Conservation (phyloP, 1,140 invertebrate species). For the Sesamia nonagrioides region DNA sequence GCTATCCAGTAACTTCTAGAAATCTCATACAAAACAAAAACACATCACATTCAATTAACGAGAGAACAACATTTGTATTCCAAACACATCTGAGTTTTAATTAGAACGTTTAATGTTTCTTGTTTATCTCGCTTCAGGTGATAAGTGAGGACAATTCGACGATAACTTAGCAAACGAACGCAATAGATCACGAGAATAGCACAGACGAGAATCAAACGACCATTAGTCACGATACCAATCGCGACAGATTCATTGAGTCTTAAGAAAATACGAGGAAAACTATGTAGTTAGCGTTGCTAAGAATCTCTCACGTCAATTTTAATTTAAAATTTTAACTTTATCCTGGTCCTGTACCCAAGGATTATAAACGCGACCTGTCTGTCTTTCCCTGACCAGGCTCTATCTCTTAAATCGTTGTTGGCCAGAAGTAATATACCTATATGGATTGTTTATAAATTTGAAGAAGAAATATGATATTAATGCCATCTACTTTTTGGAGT, state of each 20-base stretch:
- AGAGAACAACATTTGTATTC: not conserved
- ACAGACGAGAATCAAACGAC: conserved; percentile 14
- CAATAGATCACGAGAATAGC: conserved; percentile 12
- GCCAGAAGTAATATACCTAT: too few species aligned
- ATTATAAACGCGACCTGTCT: too few species aligned
- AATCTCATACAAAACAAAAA: not conserved
- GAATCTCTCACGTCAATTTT: not conserved
- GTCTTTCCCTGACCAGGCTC: too few species aligned
- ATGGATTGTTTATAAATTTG: too few species aligned
- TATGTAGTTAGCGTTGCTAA: not conserved
- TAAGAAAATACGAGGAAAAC: conserved; percentile 7
- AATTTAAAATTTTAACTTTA: not conserved
- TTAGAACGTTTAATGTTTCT: conserved; percentile 16
- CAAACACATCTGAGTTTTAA: conserved; percentile 1
- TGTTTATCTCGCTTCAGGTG: not conserved
- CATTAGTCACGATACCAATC: conserved; percentile 11
- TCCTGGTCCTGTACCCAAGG: too few species aligned
- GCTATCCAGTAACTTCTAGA: too few species aligned
- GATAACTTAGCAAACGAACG: not conserved
- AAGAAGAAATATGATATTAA: too few species aligned
- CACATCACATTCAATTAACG: conserved; percentile 1
- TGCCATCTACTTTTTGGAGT: too few species aligned
- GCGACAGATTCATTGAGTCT: conserved; percentile 3
- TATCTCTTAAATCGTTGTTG: too few species aligned
- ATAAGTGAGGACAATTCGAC: conserved; percentile 10